A percentile compares a stretch with the other conserved stretches of the same genome.
Conservation (phyloP, 2,888 invertebrate genomes). For the Noctua comes region DNA sequence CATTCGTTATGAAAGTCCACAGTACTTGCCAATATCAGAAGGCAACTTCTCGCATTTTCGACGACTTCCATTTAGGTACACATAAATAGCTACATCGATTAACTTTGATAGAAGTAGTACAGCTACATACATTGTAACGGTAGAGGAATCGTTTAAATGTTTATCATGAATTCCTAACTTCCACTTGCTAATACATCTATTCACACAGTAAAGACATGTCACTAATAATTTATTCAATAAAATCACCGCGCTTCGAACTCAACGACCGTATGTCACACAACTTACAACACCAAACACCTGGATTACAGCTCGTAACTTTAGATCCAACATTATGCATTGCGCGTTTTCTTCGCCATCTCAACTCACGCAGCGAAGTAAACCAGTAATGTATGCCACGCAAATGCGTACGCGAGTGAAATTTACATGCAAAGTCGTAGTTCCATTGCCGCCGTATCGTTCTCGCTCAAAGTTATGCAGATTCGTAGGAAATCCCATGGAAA, state of each 20-base stretch:
- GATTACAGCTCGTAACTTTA: conserved; percentile 60
- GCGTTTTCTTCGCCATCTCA: conserved; percentile 41
- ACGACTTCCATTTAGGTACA: background rate
- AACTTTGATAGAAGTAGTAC: background rate
- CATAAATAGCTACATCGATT: too few relatives aligned
- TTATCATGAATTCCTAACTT: background rate
- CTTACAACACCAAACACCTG: conserved; percentile 63
- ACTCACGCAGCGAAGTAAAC: conserved; percentile 54
- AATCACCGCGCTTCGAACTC: conserved; percentile 10
- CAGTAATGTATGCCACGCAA: conserved; percentile 67
- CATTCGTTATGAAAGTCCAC: background rate
- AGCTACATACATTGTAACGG: background rate
- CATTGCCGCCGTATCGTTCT: conserved; percentile 52
- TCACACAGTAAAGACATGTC: background rate
- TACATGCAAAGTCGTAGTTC: conserved; percentile 70
- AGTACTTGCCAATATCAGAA: background rate
- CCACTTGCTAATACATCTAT: background rate
- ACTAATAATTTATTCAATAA: background rate
- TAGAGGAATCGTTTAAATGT: background rate
- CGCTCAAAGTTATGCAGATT: conserved; percentile 75
- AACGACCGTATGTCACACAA: conserved; percentile 47
- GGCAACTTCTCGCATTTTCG: background rate
- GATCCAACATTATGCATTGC: conserved; percentile 63
- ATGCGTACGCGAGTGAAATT: conserved; percentile 67
- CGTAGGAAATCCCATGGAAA: conserved; percentile 75